A percentile compares a stretch with the other conserved stretches of the same genome.
Conservation (phyloP, 1,140 invertebrate species). For the Phthorimaea operculella region DNA sequence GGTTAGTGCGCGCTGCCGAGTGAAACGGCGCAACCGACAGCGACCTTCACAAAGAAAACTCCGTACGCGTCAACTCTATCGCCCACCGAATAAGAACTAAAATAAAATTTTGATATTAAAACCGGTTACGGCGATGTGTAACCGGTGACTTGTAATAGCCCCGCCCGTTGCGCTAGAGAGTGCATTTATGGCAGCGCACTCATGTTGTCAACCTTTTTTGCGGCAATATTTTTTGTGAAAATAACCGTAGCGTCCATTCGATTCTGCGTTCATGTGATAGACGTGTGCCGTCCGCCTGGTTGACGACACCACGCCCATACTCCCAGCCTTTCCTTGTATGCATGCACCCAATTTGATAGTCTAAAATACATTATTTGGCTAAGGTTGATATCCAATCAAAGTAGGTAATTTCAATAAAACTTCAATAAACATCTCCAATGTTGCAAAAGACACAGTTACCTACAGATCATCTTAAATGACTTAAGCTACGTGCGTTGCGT, state of each 20-base stretch:
- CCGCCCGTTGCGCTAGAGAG: conserved; percentile 56
- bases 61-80: conserved; percentile 40
- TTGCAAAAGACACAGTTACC: too few relatives aligned
- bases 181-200: conserved; percentile 60
- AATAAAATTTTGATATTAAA: conserved; percentile 18
- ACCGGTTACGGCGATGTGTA: conserved; percentile 26
- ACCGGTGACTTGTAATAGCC: conserved; percentile 31
- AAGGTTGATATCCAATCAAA: too few relatives aligned
- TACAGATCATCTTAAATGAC: too few relatives aligned
- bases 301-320: not conserved
- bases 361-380: too few relatives aligned
- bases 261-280: conserved; percentile 2
- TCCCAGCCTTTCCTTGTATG: not conserved
- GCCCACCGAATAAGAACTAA: conserved; percentile 14
- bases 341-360: too few relatives aligned
- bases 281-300: not conserved
- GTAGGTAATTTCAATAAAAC: too few relatives aligned
- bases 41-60: conserved; percentile 62
- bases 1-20: conserved; percentile 18
- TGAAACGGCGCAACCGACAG: conserved; percentile 32
- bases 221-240: conserved; percentile 39
- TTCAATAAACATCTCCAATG: too few relatives aligned
- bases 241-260: conserved; percentile 26
- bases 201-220: conserved; percentile 55
- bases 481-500: too few relatives aligned